Base-by-base conservation (phyloP, 2,113 vertebrate species). In the Prinia subflava region DNA sequence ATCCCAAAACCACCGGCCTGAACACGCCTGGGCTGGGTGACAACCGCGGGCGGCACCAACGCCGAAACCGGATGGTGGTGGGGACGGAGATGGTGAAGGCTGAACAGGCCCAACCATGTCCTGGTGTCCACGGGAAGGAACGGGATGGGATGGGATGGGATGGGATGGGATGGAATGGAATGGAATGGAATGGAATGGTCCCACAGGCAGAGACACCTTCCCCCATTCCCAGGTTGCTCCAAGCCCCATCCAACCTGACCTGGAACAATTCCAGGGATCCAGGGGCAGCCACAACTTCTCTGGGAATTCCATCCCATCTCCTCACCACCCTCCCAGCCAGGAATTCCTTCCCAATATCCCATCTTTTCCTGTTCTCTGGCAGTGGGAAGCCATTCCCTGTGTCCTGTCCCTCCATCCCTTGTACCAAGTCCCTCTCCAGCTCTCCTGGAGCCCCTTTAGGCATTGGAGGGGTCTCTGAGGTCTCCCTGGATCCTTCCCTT, bases 261-360 rank as follows among this genome's bases (percentile, higher is more conserved):
- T 27, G 7, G 52, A n/a, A 33, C 3, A 68, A 1, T 33, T 81
- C 42, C 78, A 47, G 22, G 22, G n/a, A n/a, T n/a, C n/a, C n/a
- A n/a, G n/a, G n/a, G n/a, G n/a, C n/a, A n/a, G n/a, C n/a, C n/a
- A n/a, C n/a, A 17, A 3, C 0, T 63, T 2, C 23, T 52, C 30
- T 8, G 30, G 47, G 30, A 52, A 78, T 42, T 42, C 30, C 30
- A n/a, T n/a, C 1, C 57, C 75, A 77, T 13, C 1, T 0, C 28
- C 22, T 27, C 57, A 0, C 16, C 57, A 41, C 13, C 0, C 22
- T 41, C 35, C 0, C 22, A 41, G 22, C 0, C 0, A 33, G 1
- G 17, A 63, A 77, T n/a, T 63, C 10, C 35, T 52, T 63, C 30
- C 35, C 28, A 77, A 14, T 15, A 77, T 50, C 17, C 28, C 28